Evolutionary conservation across 2,113 vertebrate genomes (phyloP).

Genomic region (Emydura subglobosa): DNA sequence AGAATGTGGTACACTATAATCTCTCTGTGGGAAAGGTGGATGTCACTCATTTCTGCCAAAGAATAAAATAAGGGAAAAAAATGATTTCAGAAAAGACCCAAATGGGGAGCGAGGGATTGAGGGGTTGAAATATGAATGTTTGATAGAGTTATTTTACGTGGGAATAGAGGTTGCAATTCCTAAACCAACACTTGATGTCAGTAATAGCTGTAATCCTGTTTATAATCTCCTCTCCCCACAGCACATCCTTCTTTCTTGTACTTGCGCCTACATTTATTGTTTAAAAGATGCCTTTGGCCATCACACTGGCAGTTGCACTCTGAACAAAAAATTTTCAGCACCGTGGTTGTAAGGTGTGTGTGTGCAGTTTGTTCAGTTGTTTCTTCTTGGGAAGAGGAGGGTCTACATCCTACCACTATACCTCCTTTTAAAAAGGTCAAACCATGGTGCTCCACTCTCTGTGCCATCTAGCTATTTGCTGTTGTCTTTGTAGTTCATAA

Average conservation of each 20-base stretch:
- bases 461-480: background rate
- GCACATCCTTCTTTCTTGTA: background rate
- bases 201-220: background rate
- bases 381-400: background rate
- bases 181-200: background rate
- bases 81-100: background rate
- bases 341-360: background rate
- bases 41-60: background rate
- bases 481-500: background rate
- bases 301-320: background rate
- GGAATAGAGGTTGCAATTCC: background rate
- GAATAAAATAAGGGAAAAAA: background rate
- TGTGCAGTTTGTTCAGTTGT: background rate
- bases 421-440: background rate
- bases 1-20: background rate
- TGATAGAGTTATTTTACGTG: background rate
- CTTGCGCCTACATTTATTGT: background rate
- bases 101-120: too few species aligned
- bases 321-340: background rate
- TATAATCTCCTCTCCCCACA: background rate
- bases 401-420: fast-evolving
- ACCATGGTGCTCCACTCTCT: background rate
- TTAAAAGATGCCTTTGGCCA: background rate
- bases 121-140: background rate
- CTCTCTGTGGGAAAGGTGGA: background rate